These are phyloP conservation scores for Eleginops maclovinus DNA, from an alignment of 2,113 vertebrate species.

Conservation along the genomic window DNA sequence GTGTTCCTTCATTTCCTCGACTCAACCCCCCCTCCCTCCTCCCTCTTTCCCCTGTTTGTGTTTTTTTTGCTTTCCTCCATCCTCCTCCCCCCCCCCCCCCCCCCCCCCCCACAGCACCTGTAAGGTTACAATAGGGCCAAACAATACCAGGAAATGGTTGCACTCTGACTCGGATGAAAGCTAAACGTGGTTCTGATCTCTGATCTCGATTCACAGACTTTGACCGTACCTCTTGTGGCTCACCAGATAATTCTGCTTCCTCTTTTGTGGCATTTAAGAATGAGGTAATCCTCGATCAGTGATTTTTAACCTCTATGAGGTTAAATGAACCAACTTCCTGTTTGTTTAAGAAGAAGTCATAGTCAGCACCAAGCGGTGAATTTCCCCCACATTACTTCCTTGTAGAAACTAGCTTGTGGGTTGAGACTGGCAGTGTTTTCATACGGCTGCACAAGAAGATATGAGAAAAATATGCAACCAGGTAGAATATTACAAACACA, in stretches of 20 bases:
- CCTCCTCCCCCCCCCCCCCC: conserved; percentile 19
- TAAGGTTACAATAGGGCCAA: conserved; percentile 28
- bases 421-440: too few species aligned
- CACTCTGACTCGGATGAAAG: conserved; percentile 10
- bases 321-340: conserved; percentile 39
- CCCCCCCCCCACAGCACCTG: conserved; percentile 72
- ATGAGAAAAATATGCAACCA: too few species aligned
- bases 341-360: not conserved
- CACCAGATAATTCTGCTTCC: conserved; percentile 9
- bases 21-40: not conserved
- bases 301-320: conserved; percentile 2
- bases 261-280: conserved; percentile 14
- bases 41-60: conserved; percentile 35
- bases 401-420: not conserved
- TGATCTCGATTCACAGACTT: conserved; percentile 12
- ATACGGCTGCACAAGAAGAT: too few species aligned
- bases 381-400: not conserved
- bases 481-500: too few species aligned
- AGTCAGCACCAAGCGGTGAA: not conserved
- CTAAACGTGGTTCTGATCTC: conserved; percentile 11
- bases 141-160: conserved; percentile 82
- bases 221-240: conserved; percentile 1
- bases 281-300: conserved; percentile 29
- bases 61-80: conserved; percentile 5
- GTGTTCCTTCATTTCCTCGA: not conserved